Evolutionary conservation across 1,140 invertebrate genomes (phyloP).

Genomic region (Drosophila navojoa): DNA sequence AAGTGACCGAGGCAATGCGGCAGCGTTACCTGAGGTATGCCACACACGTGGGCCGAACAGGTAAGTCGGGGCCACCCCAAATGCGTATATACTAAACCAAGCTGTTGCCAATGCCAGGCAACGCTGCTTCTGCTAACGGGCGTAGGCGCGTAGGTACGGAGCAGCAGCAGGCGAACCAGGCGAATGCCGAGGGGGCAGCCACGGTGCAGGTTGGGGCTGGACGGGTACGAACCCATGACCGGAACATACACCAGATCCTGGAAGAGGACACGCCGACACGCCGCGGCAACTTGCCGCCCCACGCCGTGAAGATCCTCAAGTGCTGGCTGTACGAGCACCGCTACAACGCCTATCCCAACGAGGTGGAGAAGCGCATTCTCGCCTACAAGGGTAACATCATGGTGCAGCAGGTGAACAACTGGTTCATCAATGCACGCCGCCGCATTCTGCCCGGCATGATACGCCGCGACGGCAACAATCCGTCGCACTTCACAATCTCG

Average conservation of each 20-base stretch:
- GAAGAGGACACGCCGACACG: conserved; percentile 85
- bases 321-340: conserved; percentile 95
- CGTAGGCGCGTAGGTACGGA: too few species aligned
- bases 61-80: neutral
- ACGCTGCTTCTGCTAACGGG: too few species aligned
- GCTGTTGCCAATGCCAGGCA: too few species aligned
- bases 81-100: too few species aligned
- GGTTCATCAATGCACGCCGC: conserved; percentile 97
- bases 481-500: conserved; percentile 94
- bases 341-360: conserved; percentile 97
- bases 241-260: neutral
- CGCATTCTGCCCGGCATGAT: conserved; percentile 96
- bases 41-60: neutral
- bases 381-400: conserved; percentile 93
- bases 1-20: neutral
- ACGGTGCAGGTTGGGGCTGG: neutral
- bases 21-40: neutral
- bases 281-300: conserved; percentile 91
- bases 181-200: too few species aligned
- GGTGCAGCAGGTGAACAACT: conserved; percentile 94
- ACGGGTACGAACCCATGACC: neutral
- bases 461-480: conserved; percentile 94
- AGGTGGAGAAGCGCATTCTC: conserved; percentile 92
- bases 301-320: conserved; percentile 94
- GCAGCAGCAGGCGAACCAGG: too few species aligned